Evolutionary conservation across 2,888 invertebrate genomes (phyloP), one percentile per base, ranked within the genome.

Genomic region (Barypeithes pellucidus): DNA sequence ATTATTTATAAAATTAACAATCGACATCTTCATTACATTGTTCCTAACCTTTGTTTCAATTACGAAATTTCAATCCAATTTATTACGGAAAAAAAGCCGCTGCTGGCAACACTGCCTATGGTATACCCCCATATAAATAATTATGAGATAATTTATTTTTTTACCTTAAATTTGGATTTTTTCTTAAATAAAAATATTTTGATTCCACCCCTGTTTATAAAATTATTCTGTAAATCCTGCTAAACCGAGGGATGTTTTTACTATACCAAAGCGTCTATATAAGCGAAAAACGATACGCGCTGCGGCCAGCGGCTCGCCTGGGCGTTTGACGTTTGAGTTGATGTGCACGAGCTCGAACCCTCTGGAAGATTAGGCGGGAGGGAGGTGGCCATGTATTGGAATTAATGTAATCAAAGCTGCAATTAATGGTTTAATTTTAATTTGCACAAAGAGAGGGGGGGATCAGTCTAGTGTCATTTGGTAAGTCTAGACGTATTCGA

Each of bases 261-360:
- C 60, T 62, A 62, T 47, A 62, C 14, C 62, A 41, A 47, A 29
- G 45, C 45, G 11, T 24, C 24, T 14, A 29, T 7, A 29, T 2
- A 14, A 47, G 29, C 24, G 24, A 43, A 43, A 22, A 61, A 61
- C 22, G 43, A 43, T n/a, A n/a, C 18, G 43, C 11, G 60, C 22
- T 24, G 22, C 54, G 54, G 18, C 14, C 62, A 62, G 14, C 62
- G 24, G 47, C 47, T 43, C 14, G 36, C 36, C 52, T 36, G 20
- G 36, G 50, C 57, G 57, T 41, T 66, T 66, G 54, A 66, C 54
- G 43, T 66, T 66, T 66, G 41, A 22, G 16, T 54, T 43, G 39
- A 41, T 18, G 24, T 16, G 39, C 33, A 18, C 29, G 57, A 57
- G 66, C 39, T 57, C 57, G 54, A 66, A 66, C 41, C 20, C 66